Base-by-base conservation (phyloP, 2,888 invertebrate genomes). In the Autographa gamma region DNA sequence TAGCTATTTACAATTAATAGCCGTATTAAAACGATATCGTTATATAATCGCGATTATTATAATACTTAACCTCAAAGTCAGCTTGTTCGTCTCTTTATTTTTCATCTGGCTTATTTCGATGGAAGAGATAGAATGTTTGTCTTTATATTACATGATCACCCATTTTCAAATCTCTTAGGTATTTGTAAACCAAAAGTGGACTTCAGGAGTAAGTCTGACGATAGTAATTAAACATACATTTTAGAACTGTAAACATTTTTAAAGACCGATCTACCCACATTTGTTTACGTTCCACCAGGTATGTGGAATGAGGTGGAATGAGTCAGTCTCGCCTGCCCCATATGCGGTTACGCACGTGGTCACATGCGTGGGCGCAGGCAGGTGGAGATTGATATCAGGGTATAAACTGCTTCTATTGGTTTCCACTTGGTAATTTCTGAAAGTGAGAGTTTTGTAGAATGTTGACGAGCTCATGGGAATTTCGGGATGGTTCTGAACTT, bases 341-440 rank as follows among this genome's bases (percentile, higher is more conserved):
- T 72, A 48, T 72, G 68, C 52, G 68, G 68, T 72, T 66, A 75
- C 41, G 76, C 75, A 79, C 75, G 75, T 71, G 79, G 60, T 7
- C 13, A 1, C 18, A 9, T 69, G 63, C 6, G 66, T 59, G 48
- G 62, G 78, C 60, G 67, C 25, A 62, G 6, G 34, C 13, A 19
- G 25, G 54, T 19, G 43, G 59, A 59, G 13, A 25, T 74, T 13
- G 32, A 63, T 78, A 71, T 68, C n/a, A 19, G 31, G 14, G 19
- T 63, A 34, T 11, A 18, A 16, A 14, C 52, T 25, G 18, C 41
- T 61, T 41, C 43, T 16, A 5, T 16, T 19, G 0, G 25, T 56
- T 56, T 25, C 6, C 54, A 56, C 54, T 56, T 56, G 25, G 25
- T 25, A 14, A 25, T 25, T 18, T 19, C 13, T 25, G 14, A 7